Evolutionary conservation across 1,140 invertebrate genomes (phyloP).

Genomic region (Oreohelix idahoensis): DNA sequence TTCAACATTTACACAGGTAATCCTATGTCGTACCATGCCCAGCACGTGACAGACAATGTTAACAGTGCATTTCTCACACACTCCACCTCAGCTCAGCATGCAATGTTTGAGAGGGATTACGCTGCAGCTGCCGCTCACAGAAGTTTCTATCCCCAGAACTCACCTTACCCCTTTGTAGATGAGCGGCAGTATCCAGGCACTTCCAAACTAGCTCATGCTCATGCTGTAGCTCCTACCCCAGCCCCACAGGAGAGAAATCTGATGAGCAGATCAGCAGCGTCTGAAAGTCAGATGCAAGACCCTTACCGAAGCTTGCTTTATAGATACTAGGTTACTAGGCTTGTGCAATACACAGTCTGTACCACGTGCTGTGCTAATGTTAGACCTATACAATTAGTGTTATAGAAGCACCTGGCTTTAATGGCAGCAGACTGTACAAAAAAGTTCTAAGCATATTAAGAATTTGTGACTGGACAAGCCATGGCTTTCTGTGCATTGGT

Average conservation of each 20-base stretch:
- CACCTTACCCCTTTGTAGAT: slow-evolving; percentile 65
- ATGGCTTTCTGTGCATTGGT: too few relatives aligned
- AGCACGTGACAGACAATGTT: slow-evolving; percentile 63
- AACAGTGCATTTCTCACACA: slow-evolving; percentile 66
- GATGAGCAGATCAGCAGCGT: slow-evolving; percentile 53
- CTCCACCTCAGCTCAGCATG: slow-evolving; percentile 62
- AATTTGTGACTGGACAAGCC: too few relatives aligned
- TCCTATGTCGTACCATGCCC: slow-evolving; percentile 60
- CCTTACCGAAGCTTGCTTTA: slow-evolving; percentile 70
- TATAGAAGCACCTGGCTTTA: too few relatives aligned
- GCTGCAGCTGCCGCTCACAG: slow-evolving; percentile 47
- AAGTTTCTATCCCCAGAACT: slow-evolving; percentile 60
- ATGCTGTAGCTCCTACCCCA: slow-evolving; percentile 47
- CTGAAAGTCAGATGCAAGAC: slow-evolving; percentile 64
- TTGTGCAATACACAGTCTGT: background rate
- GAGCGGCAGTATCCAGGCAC: slow-evolving; percentile 57
- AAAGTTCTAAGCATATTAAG: too few relatives aligned
- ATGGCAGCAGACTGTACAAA: too few relatives aligned
- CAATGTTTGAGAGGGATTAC: slow-evolving; percentile 67
- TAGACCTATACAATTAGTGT: too few relatives aligned
- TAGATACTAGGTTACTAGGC: slow-evolving; percentile 38
- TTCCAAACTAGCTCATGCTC: slow-evolving; percentile 61
- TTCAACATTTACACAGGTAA: slow-evolving; percentile 66
- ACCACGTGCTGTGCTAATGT: background rate
- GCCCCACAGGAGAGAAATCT: slow-evolving; percentile 61